A percentile compares a stretch with the other conserved stretches of the same genome.
These are phyloP conservation scores for Sphinx pinastri DNA, from an alignment of 2,888 invertebrate genomes.

Conservation along the genomic window DNA sequence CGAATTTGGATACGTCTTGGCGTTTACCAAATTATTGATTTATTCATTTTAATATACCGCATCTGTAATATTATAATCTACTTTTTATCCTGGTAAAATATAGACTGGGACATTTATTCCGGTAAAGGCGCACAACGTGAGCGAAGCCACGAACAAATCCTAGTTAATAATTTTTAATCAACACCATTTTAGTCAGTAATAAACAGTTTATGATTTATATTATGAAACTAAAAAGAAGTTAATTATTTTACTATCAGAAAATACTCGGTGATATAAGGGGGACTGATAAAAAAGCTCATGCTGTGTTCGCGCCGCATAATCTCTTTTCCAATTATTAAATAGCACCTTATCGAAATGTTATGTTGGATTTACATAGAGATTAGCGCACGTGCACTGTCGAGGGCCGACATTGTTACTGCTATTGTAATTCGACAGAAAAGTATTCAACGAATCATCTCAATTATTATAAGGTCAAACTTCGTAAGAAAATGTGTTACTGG, in stretches of 20 bases:
- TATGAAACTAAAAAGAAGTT: slow-evolving; percentile 31
- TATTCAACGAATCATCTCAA: neutral
- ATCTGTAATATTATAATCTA: too few relatives aligned
- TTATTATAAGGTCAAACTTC: neutral
- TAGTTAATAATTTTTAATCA: too few relatives aligned
- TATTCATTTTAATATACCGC: too few relatives aligned
- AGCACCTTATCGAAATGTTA: slow-evolving; percentile 76
- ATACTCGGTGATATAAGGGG: slow-evolving; percentile 40
- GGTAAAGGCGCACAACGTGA: too few relatives aligned
- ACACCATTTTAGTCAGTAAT: too few relatives aligned
- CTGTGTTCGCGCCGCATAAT: slow-evolving; percentile 57
- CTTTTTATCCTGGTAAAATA: too few relatives aligned
- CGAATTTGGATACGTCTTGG: too few relatives aligned
- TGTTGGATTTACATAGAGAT: slow-evolving; percentile 75
- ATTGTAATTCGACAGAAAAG: neutral
- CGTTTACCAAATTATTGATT: too few relatives aligned
- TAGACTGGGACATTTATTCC: too few relatives aligned
- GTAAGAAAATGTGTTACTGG: too few relatives aligned
- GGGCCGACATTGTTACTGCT: slow-evolving; percentile 26
- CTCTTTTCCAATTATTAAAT: slow-evolving; percentile 80
- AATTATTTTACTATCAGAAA: slow-evolving; percentile 44
- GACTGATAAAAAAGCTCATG: slow-evolving; percentile 44
- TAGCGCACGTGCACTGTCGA: slow-evolving; percentile 68
- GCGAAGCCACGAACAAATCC: too few relatives aligned
- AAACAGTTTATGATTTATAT: neutral